phyloP scores from a whole-genome alignment of 1,140 invertebrate species.

The Oncopeltus fasciatus region DNA sequence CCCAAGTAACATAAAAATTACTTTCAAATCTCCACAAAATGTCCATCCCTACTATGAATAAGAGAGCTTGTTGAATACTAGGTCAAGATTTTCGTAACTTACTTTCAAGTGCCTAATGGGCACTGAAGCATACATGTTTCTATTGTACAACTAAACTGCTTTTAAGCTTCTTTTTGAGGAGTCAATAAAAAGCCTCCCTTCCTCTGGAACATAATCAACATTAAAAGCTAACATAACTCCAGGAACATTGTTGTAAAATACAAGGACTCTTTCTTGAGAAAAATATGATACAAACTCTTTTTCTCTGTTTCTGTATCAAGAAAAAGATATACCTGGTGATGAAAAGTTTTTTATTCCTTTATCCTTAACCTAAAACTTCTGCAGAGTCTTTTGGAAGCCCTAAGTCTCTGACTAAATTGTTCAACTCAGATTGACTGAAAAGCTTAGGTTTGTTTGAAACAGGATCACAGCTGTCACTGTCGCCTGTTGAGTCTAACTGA shows the following conservation, averaged over 20 bases:
- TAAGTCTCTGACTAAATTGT: no score
- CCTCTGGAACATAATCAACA: background rate
- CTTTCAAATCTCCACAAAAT: background rate
- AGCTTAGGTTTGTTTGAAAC: no score
- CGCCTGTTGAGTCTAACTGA: no score
- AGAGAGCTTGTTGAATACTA: background rate
- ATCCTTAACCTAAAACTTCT: no score
- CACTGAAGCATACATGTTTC: background rate
- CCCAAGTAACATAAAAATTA: constrained; percentile 26
- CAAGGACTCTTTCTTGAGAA: background rate
- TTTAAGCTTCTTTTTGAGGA: background rate
- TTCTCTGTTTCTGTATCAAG: background rate
- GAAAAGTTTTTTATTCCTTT: background rate
- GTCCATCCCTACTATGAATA: background rate
- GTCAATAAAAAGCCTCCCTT: background rate
- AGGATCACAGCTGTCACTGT: no score
- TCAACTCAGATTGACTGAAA: no score
- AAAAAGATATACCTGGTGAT: background rate
- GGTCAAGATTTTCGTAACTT: background rate
- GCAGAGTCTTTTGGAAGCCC: no score
- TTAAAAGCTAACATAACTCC: background rate
- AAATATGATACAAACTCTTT: background rate
- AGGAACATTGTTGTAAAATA: background rate
- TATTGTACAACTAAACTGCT: background rate
- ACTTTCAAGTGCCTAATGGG: background rate